A percentile compares a stretch with the other conserved stretches of the same genome.
Evolutionary conservation across 2,113 vertebrate species (phyloP).

Genomic region (Talpa occidentalis): DNA sequence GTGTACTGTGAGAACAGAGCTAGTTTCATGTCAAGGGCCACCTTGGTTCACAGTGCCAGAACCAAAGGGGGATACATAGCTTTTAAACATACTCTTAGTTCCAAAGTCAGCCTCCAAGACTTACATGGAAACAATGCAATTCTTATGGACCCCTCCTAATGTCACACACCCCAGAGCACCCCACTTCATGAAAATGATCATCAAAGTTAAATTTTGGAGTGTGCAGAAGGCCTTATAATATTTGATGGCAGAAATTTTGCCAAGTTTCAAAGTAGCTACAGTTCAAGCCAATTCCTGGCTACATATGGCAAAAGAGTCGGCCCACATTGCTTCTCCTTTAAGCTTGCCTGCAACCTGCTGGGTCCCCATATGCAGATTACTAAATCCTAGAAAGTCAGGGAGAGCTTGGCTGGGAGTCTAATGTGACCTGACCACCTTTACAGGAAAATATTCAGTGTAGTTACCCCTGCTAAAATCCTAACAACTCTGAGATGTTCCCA

Average conservation of each 20-base stretch:
- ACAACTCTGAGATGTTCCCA: background rate
- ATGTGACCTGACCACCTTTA: background rate
- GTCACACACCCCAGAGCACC: background rate
- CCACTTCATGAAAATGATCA: background rate
- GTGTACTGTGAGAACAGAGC: background rate
- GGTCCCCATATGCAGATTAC: background rate
- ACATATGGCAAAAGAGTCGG: background rate
- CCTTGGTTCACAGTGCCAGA: background rate
- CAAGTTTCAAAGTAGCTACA: background rate
- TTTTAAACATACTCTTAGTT: background rate
- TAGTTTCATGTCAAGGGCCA: background rate
- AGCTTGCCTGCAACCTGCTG: background rate
- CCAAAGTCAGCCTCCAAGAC: background rate
- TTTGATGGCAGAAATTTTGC: background rate
- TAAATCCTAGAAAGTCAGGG: background rate
- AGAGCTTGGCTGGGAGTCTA: background rate
- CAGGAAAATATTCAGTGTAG: background rate
- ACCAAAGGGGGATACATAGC: background rate
- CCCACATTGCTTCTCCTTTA: background rate
- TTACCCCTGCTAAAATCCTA: background rate
- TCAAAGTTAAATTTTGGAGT: background rate
- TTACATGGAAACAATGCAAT: background rate
- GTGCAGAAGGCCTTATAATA: background rate
- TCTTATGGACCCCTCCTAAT: background rate
- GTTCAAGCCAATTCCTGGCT: background rate